A percentile compares a stretch with the other conserved stretches of the same genome.
Conservation (phyloP, 2,113 vertebrate species). For the Petrocephalus microphthalmus region DNA sequence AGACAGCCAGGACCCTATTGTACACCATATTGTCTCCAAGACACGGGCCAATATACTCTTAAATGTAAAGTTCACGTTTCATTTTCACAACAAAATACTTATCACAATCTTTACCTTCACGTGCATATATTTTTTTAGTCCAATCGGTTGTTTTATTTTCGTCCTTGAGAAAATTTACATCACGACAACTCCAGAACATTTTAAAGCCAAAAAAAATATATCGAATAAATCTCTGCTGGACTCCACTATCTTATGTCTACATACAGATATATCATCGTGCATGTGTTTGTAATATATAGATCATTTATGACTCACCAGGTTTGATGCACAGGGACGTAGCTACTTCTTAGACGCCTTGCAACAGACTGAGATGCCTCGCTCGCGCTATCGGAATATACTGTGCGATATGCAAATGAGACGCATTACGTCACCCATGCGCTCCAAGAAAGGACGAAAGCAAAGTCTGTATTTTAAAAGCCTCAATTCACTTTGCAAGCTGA, state of each 20-base stretch:
- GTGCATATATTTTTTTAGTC: neutral
- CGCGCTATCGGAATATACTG: slow-evolving; percentile 51
- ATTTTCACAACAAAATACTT: neutral
- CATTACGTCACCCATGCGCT: slow-evolving; percentile 54
- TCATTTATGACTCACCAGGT: slow-evolving; percentile 46
- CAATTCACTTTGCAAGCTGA: neutral
- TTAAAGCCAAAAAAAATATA: neutral
- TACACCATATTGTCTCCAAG: slow-evolving; percentile 4
- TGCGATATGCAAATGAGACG: slow-evolving; percentile 60
- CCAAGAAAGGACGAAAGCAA: neutral
- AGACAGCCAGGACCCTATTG: slow-evolving; percentile 10
- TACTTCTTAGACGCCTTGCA: slow-evolving; percentile 42
- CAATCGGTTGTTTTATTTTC: neutral
- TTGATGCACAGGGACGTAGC: slow-evolving; percentile 8
- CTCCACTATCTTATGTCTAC: neutral
- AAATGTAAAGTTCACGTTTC: neutral
- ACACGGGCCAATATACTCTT: neutral
- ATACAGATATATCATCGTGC: neutral
- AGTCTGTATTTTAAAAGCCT: neutral
- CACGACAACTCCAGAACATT: neutral
- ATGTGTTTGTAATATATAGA: neutral
- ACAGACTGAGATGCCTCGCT: slow-evolving; percentile 44
- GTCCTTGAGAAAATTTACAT: neutral
- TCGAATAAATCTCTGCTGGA: neutral
- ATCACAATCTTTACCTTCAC: neutral